A percentile compares a stretch with the other conserved stretches of the same genome.
Conservation (phyloP, 2,888 invertebrate species). For the Thalpophila matura region DNA sequence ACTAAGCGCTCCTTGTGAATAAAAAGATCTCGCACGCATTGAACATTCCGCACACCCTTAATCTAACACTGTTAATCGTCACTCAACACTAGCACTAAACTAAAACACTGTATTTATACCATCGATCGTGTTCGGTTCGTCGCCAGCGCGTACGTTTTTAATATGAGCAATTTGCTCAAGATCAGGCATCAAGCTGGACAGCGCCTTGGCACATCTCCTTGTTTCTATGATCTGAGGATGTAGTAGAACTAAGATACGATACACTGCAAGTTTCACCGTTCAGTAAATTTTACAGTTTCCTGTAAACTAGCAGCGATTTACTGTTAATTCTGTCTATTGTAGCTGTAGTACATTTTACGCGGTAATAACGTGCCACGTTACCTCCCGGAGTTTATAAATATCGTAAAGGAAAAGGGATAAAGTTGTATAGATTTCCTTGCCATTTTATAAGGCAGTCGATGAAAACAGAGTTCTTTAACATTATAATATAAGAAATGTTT, state of each 20-base stretch:
- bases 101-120: too few relatives aligned
- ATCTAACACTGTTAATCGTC: too few relatives aligned
- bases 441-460: constrained; percentile 14
- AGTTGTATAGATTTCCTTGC: constrained; percentile 4
- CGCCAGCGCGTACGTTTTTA: too few relatives aligned
- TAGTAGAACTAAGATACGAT: constrained; percentile 1
- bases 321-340: constrained; percentile 37
- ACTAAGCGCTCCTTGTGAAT: too few relatives aligned
- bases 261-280: constrained; percentile 7
- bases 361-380: constrained; percentile 22
- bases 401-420: constrained; percentile 28
- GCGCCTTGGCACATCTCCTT: too few relatives aligned
- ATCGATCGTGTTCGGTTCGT: too few relatives aligned
- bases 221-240: not conserved
- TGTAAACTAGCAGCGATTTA: constrained; percentile 34
- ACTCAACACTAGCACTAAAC: too few relatives aligned
- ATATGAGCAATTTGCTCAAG: too few relatives aligned
- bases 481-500: constrained; percentile 28
- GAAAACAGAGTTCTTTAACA: constrained; percentile 2
- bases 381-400: constrained; percentile 34
- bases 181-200: too few relatives aligned
- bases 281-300: constrained; percentile 26
- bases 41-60: too few relatives aligned
- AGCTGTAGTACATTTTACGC: constrained; percentile 32
- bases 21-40: too few relatives aligned